Percentiles rank a stretch among this genome's conserved stretches.
phyloP scores from a whole-genome alignment of 2,888 invertebrate genomes.

The Terebella lapidaria region DNA sequence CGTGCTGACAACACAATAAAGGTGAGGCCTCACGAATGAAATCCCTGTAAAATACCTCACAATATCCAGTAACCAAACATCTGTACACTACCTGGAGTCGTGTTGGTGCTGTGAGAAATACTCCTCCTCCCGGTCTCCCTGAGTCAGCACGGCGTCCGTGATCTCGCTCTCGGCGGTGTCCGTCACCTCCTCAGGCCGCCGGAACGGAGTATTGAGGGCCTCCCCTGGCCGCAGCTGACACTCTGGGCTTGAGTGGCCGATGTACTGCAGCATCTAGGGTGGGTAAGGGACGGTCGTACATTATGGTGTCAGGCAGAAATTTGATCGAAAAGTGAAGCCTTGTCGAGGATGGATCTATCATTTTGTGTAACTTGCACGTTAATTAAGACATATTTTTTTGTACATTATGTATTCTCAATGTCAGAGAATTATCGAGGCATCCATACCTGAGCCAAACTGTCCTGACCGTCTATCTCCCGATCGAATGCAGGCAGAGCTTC shows the following conservation, averaged over 20 bases:
- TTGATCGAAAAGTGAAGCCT: too few relatives aligned
- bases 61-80: too few relatives aligned
- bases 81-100: constrained; percentile 38
- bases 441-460: neutral
- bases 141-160: constrained; percentile 77
- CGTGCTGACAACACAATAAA: too few relatives aligned
- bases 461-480: neutral
- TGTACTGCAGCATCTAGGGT: constrained; percentile 75
- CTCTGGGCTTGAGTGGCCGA: constrained; percentile 88
- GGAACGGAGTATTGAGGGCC: constrained; percentile 73
- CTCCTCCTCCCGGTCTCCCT: constrained; percentile 77
- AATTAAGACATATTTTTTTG: too few relatives aligned
- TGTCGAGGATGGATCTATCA: too few relatives aligned
- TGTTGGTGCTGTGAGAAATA: constrained; percentile 37
- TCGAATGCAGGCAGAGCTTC: neutral
- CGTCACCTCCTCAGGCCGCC: constrained; percentile 59
- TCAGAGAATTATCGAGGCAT: too few relatives aligned
- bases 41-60: too few relatives aligned
- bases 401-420: too few relatives aligned
- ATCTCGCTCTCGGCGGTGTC: constrained; percentile 72
- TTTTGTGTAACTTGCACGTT: too few relatives aligned
- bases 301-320: too few relatives aligned
- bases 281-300: too few relatives aligned
- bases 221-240: constrained; percentile 66
- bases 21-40: too few relatives aligned